Base-by-base conservation (phyloP, 2,113 vertebrate genomes). In the Trachemys scripta region DNA sequence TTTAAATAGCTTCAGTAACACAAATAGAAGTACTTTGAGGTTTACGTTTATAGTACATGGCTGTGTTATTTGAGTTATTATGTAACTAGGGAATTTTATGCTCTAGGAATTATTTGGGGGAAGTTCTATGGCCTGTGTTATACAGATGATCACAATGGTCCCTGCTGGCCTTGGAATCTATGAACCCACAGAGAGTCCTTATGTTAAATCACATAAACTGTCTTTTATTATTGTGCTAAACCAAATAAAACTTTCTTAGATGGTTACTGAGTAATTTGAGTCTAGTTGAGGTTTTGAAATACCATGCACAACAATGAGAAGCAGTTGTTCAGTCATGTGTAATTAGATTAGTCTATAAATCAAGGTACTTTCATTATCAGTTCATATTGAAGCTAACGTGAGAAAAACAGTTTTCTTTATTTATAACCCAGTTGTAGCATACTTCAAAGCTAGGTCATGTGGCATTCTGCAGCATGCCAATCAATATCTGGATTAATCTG, bases 401-500 rank as follows among this genome's bases (percentile, higher is more conserved):
- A 94, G 59, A 69, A 31, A 85, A 76, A 86, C 17, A 62, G 22
- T 95, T 97, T 96, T 89, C 88, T 96, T 91, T 90, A 93, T 93
- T 98, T 94, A 97, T 95, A 94, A 85, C 93, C 87, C 72, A 94
- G 27, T 27, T 93, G 49, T 51, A 69, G 19, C 72, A 72, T 91
- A 92, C 92, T 96, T 98, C 80, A 92, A 81, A 95, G 84, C 83
- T 94, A 94, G 86, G 69, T 89, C 97, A 97, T 88, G 78, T 96
- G 98, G 87, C 56, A 75, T 17, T 95, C 95, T 90, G 76, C 90
- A 93, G 88, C 94, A 38, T 89, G 92, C 29, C 88, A 95, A 72
- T 98, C 97, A 96, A 89, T 98, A 97, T 87, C 80, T 91, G 89
- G 83, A 96, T 97, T 98, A 96, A 95, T 96, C 88, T 96, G 96